These are phyloP conservation scores for Dipodomys stephensi DNA, from an alignment of 2,113 vertebrate species.

Conservation along the genomic window DNA sequence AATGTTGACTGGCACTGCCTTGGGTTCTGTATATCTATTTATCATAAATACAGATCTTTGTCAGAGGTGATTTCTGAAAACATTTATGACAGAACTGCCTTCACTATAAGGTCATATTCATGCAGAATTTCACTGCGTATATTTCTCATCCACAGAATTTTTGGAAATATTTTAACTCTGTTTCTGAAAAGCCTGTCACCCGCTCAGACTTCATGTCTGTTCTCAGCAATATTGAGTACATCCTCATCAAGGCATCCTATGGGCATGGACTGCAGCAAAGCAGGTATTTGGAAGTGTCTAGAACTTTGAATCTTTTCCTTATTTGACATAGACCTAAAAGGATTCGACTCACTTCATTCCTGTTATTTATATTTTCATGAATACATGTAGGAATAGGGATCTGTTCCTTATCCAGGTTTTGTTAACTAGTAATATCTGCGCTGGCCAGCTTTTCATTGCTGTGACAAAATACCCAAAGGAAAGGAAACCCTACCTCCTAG, in stretches of 20 bases:
- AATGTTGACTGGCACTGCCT: accelerated
- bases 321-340: neutral
- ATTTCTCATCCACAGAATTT: conserved; percentile 86
- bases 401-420: neutral
- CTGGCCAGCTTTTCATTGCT: neutral
- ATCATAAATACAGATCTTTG: neutral
- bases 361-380: neutral
- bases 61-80: neutral
- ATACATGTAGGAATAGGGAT: neutral
- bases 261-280: conserved; percentile 94
- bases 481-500: neutral
- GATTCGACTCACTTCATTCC: neutral
- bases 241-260: conserved; percentile 95
- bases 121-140: neutral
- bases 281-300: conserved; percentile 88
- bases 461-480: neutral
- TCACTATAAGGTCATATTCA: neutral
- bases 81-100: neutral
- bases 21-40: neutral
- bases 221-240: conserved; percentile 92
- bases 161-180: conserved; percentile 97
- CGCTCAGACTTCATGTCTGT: conserved; percentile 94
- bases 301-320: neutral
- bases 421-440: neutral
- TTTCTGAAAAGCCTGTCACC: conserved; percentile 91